A percentile compares a stretch with the other conserved stretches of the same genome.
phyloP scores from a whole-genome alignment of 2,113 vertebrate genomes.

The Grammomys dolichurus region DNA sequence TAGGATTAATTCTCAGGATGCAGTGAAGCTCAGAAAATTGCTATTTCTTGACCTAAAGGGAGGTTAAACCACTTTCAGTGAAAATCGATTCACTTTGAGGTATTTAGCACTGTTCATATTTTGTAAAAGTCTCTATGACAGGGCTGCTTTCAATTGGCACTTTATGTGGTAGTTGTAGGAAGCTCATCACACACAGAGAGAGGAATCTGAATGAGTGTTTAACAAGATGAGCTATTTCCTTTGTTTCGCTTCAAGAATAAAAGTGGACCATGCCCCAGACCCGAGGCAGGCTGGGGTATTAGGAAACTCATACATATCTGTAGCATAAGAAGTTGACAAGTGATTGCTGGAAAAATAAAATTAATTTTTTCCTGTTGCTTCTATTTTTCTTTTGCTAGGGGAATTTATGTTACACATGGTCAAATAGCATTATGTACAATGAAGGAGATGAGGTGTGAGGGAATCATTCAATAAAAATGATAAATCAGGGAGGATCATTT shows the following conservation, averaged over 20 bases:
- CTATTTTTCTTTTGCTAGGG: constrained; percentile 71
- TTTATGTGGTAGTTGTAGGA: constrained; percentile 79
- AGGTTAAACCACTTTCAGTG: constrained; percentile 86
- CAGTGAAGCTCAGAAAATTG: constrained; percentile 83
- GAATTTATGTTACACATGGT: constrained; percentile 53
- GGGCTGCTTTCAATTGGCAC: constrained; percentile 82
- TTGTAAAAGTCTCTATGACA: constrained; percentile 83
- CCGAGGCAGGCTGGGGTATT: not conserved
- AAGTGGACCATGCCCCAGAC: constrained; percentile 54
- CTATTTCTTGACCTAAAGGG: constrained; percentile 88
- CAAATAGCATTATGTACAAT: constrained; percentile 66
- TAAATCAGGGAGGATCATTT: constrained; percentile 76
- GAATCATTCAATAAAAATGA: constrained; percentile 79
- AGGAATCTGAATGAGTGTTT: constrained; percentile 82
- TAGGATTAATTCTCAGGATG: constrained; percentile 87
- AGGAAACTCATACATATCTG: not conserved
- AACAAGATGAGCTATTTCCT: constrained; percentile 79
- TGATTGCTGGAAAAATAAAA: constrained; percentile 52
- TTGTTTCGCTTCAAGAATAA: constrained; percentile 76
- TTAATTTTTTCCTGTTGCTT: constrained; percentile 72
- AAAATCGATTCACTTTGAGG: constrained; percentile 86
- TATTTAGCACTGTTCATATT: constrained; percentile 87
- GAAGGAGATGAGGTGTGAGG: constrained; percentile 76
- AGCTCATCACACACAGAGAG: constrained; percentile 76
- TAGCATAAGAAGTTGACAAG: not conserved